These are phyloP conservation scores for Andrena chrysosceles DNA, from an alignment of 2,888 invertebrate species.

Conservation along the genomic window DNA sequence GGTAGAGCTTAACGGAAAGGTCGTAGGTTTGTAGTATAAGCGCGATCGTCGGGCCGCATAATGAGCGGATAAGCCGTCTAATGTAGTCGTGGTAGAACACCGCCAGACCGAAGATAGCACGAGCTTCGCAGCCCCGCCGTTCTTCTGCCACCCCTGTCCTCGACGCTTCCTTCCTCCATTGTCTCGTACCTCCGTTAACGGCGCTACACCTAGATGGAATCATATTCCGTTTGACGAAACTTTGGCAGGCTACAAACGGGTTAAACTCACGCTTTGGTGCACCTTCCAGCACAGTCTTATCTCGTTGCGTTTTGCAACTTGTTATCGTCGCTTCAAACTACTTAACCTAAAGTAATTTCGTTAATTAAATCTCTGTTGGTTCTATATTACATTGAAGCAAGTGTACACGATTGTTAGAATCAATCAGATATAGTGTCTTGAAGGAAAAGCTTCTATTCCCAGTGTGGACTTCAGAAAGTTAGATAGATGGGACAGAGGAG, in stretches of 20 bases:
- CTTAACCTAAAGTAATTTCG: too few relatives aligned
- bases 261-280: conserved; percentile 18
- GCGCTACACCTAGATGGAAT: conserved; percentile 60
- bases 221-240: conserved; percentile 56
- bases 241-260: conserved; percentile 44
- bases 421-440: too few relatives aligned
- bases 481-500: not conserved
- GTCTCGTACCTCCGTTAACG: conserved; percentile 33
- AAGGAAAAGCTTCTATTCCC: not conserved
- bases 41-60: conserved; percentile 75
- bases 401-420: not conserved
- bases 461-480: conserved; percentile 35
- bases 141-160: conserved; percentile 33
- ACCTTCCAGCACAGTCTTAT: not conserved
- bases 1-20: conserved; percentile 53
- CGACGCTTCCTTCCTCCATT: conserved; percentile 29
- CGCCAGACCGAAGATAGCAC: conserved; percentile 65
- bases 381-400: too few relatives aligned
- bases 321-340: not conserved
- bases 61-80: conserved; percentile 77
- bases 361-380: not conserved
- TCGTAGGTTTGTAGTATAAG: conserved; percentile 52
- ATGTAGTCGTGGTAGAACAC: conserved; percentile 75
- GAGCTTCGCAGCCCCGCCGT: conserved; percentile 48
- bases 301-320: not conserved